These are phyloP conservation scores for Tinamus guttatus DNA, from an alignment of 2,113 vertebrate species.

Conservation along the genomic window DNA sequence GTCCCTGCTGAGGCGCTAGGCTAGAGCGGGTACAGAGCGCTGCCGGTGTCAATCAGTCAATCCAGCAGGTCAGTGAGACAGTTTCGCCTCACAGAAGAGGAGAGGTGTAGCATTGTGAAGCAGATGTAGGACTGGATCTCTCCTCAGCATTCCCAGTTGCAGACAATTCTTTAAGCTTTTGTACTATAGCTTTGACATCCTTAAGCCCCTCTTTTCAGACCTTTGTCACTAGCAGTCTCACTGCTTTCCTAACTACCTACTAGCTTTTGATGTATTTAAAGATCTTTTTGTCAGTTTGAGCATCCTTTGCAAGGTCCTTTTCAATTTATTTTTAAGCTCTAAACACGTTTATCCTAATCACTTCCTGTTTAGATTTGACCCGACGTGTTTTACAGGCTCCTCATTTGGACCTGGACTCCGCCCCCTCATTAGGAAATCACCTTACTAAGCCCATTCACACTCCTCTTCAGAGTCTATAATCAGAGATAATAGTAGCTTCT, in stretches of 20 bases:
- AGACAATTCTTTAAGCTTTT: background rate
- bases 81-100: too few relatives aligned
- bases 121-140: fast-evolving
- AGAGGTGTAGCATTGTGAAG: background rate
- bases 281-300: background rate
- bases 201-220: background rate
- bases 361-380: background rate
- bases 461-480: background rate
- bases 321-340: background rate
- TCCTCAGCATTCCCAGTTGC: fast-evolving
- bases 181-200: background rate
- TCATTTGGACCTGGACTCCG: background rate
- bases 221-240: background rate
- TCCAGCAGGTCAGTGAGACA: too few relatives aligned
- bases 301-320: background rate
- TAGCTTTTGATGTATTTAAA: background rate
- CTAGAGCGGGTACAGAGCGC: too few relatives aligned
- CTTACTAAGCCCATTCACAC: background rate
- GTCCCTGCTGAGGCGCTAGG: too few relatives aligned
- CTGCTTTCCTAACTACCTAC: background rate
- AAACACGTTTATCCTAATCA: too few relatives aligned
- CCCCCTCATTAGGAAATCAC: background rate
- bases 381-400: background rate
- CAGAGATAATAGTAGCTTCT: background rate
- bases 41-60: too few relatives aligned